A percentile compares a stretch with the other conserved stretches of the same genome.
Evolutionary conservation across 2,888 invertebrate genomes (phyloP).

Genomic region (Gymnoscelis rufifasciata): DNA sequence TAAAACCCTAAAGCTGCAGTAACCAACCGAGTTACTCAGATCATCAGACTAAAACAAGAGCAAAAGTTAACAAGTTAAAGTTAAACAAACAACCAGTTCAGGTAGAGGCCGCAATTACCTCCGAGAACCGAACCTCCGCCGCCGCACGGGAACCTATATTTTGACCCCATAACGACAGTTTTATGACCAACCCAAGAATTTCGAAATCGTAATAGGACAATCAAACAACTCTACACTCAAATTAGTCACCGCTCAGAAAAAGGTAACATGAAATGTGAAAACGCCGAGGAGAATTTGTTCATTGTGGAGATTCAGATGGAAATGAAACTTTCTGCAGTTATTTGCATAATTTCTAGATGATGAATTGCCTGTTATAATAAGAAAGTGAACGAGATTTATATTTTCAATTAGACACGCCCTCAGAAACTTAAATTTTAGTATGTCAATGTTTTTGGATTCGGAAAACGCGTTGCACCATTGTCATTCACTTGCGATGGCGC

Average conservation of each 20-base stretch:
- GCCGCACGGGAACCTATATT: constrained; percentile 59
- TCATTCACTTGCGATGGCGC: constrained; percentile 70
- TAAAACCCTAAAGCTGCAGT: constrained; percentile 26
- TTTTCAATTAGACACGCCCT: constrained; percentile 46
- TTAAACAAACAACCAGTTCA: constrained; percentile 48
- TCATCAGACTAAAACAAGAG: constrained; percentile 35
- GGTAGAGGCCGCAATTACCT: constrained; percentile 62
- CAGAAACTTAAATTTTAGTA: constrained; percentile 55
- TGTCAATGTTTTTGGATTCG: constrained; percentile 59
- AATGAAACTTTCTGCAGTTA: too few relatives aligned
- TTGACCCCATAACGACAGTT: constrained; percentile 54
- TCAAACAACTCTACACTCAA: constrained; percentile 26
- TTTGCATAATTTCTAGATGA: too few relatives aligned
- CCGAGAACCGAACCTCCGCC: constrained; percentile 43
- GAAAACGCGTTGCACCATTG: constrained; percentile 62
- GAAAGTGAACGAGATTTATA: constrained; percentile 26
- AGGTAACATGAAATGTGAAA: constrained; percentile 2
- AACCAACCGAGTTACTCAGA: constrained; percentile 44
- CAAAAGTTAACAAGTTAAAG: too few relatives aligned
- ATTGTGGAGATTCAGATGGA: too few relatives aligned
- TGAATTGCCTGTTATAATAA: too few relatives aligned
- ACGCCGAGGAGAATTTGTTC: too few relatives aligned
- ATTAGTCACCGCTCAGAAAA: constrained; percentile 21
- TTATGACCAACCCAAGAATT: constrained; percentile 36
- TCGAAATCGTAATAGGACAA: constrained; percentile 28